Evolutionary conservation across 2,888 invertebrate species (phyloP).

Genomic region (Lithodes maja): DNA sequence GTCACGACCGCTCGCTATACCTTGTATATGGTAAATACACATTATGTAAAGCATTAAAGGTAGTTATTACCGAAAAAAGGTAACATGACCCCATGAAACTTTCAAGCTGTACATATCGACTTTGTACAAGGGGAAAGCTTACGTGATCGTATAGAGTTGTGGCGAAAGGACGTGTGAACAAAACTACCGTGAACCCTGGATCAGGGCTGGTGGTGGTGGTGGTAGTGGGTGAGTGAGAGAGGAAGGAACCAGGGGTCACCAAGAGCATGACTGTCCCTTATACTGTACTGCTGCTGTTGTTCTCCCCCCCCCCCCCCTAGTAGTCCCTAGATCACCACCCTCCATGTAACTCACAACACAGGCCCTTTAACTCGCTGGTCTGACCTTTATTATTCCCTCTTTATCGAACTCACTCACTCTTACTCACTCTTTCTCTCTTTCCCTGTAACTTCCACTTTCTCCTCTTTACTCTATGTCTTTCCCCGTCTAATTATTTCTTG

Average conservation of each 20-base stretch:
- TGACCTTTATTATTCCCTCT: not conserved
- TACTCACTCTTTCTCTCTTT: not conserved
- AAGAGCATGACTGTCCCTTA: not conserved
- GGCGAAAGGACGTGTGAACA: no score
- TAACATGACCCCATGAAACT: no score
- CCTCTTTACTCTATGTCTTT: not conserved
- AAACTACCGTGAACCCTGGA: no score
- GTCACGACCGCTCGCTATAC: no score
- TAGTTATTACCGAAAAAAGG: no score
- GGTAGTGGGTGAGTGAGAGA: not conserved
- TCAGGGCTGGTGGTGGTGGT: not conserved
- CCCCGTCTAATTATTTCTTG: not conserved
- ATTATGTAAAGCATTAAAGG: no score
- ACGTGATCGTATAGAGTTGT: no score
- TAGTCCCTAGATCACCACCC: not conserved
- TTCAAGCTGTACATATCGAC: no score
- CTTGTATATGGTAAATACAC: no score
- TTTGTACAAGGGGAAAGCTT: no score
- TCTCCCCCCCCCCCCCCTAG: not conserved
- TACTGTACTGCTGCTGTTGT: not conserved
- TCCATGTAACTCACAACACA: no score
- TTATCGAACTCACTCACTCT: not conserved
- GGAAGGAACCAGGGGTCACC: not conserved
- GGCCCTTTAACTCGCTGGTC: no score
- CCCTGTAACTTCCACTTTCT: not conserved